Conservation (phyloP, 2,113 vertebrate species). For the Colius striatus region DNA sequence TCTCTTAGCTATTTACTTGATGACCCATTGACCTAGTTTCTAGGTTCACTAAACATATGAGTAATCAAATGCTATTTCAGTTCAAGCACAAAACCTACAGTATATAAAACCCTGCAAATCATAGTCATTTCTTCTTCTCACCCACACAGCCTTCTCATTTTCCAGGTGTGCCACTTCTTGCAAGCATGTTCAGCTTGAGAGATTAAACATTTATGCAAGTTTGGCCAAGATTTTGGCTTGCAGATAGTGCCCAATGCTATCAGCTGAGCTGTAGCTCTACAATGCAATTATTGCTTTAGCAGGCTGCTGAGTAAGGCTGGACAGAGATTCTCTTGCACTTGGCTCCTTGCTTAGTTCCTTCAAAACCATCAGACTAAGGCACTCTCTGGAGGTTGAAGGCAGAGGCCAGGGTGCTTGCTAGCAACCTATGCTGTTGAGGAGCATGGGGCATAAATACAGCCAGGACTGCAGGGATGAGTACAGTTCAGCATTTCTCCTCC, state of each 20-base stretch:
- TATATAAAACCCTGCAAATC: neutral
- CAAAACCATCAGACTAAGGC: neutral
- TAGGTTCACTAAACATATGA: neutral
- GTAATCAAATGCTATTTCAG: neutral
- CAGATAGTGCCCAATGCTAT: neutral
- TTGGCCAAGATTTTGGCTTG: neutral
- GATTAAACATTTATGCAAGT: neutral
- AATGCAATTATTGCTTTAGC: neutral
- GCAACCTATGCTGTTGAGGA: neutral
- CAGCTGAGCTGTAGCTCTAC: neutral
- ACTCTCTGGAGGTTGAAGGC: neutral
- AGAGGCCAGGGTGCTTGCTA: neutral
- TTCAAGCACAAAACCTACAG: neutral
- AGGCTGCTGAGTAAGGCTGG: neutral
- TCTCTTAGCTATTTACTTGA: neutral
- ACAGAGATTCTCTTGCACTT: neutral
- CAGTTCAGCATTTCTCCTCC: neutral
- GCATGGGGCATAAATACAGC: neutral
- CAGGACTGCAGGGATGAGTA: neutral
- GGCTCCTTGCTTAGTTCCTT: neutral
- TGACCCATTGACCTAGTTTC: conserved; percentile 6
- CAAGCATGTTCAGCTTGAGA: neutral
- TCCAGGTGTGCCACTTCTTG: neutral
- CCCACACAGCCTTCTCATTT: neutral
- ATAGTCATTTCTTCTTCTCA: neutral